Base-by-base conservation (phyloP, 2,888 invertebrate genomes). In the Galerucella nymphaeae region DNA sequence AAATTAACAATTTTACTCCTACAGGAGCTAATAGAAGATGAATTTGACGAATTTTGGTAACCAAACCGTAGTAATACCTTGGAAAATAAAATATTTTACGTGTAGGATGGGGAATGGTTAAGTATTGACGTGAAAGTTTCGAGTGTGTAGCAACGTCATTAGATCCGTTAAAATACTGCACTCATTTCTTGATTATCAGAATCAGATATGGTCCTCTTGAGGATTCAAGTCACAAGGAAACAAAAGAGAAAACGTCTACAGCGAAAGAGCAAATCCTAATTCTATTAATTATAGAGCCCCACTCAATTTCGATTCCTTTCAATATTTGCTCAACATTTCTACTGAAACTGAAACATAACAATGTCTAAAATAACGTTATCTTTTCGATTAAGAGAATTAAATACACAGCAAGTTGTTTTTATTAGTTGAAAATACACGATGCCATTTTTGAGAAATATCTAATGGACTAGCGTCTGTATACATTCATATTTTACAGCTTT, bases 251-350 rank as follows among this genome's bases (percentile, higher is more conserved):
- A 72, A 66, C 66, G 65, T 76, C 71, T 72, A 71, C 77, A 76
- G 63, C 72, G 73, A 73, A 79, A 80, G 78, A 78, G 78, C 79
- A 77, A 78, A 80, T 76, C 79, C 77, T 78, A 79, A 80, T 80
- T 80, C 78, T 78, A 80, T 80, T 78, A 80, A 80, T 80, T 80
- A 78, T 71, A 71, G 72, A 76, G 65, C 72, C 53, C 53, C 71
- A 76, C 75, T 76, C 75, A 70, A 75, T 57, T 77, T 77, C 73
- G 66, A 73, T 75, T 73, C 68, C 73, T 70, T 63, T 57, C 70
- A 69, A 71, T 71, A 58, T 69, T 71, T 71, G 55, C 66, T 68
- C 58, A 66, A 69, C 63, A 71, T 70, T 64, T 63, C 14, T 45
- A 63, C 30, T 30, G 63, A 48, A 70, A 63, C 30, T 30, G 63